phyloP scores from a whole-genome alignment of 2,113 vertebrate species.

The Epinephelus moara region DNA sequence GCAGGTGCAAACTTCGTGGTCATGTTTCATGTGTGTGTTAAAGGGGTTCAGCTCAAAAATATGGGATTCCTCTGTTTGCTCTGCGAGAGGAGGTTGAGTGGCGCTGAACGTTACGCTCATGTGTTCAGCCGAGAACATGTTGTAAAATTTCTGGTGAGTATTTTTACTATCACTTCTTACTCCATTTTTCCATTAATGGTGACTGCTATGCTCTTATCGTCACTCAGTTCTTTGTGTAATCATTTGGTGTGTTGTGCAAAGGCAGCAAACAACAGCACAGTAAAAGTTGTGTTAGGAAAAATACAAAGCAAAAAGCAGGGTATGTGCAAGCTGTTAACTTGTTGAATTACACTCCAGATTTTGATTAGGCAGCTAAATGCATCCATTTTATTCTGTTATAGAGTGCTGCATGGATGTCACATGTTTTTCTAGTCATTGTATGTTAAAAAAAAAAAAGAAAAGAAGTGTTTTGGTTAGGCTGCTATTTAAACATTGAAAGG shows the following conservation, averaged over 20 bases:
- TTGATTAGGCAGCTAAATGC: too few species aligned
- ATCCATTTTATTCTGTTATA: too few species aligned
- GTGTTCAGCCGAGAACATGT: constrained; percentile 69
- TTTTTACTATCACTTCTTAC: not conserved
- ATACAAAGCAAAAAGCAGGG: not conserved
- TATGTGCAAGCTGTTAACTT: not conserved
- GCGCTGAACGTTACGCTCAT: constrained; percentile 33
- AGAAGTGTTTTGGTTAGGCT: too few species aligned
- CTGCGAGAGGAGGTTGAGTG: constrained; percentile 41
- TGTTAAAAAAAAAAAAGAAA: too few species aligned
- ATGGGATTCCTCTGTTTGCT: constrained; percentile 65
- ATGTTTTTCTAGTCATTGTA: too few species aligned
- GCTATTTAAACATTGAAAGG: too few species aligned
- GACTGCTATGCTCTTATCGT: not conserved
- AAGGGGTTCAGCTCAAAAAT: fast-evolving
- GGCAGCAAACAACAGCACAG: not conserved
- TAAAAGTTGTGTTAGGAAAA: not conserved
- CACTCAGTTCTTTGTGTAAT: too few species aligned
- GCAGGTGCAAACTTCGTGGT: constrained; percentile 68
- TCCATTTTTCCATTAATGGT: not conserved
- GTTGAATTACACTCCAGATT: not conserved
- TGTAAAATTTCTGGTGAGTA: constrained; percentile 66
- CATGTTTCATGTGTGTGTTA: not conserved
- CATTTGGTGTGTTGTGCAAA: not conserved
- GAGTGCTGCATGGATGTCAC: too few species aligned